Base-by-base conservation (phyloP, 92 coral and sea anemone genomes). In the Parazoanthus darwini region DNA sequence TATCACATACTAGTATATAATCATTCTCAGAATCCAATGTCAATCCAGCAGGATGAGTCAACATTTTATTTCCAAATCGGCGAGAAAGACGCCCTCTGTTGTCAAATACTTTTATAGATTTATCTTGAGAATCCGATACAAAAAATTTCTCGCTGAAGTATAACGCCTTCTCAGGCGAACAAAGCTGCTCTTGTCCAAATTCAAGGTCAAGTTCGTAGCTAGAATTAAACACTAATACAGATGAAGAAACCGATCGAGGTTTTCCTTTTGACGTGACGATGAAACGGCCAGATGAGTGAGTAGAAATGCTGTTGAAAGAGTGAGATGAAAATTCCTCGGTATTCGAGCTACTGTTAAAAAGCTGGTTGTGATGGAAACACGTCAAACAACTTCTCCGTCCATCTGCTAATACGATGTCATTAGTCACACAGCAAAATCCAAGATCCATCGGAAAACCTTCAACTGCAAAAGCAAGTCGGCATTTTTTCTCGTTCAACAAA, bases 81-180 rank as follows among this genome's bases (percentile, higher is more conserved):
- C 85, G 85, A 36, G 35, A 35, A 16, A 81, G 74, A 9, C 5
- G 15, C 20, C 93, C 93, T 43, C 71, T 84, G 20, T 68, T 65
- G 63, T 91, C 89, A 44, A 91, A 91, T 29, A 91, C 91, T 88
- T 91, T 91, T 79, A 91, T 73, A 0, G 66, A 36, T 18, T 88
- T 90, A 38, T 82, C 91, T 76, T 88, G 91, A 20, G 91, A 87
- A 76, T 91, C 93, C n/a, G 91, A 91, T 14, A 91, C 91, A 39
- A 88, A 91, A 77, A 82, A 91, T 42, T 91, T 81, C 20, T 78
- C 48, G 78, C 83, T 88, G 89, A 78, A 59, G 75, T 11, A 91
- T 1, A 84, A 5, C 13, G 93, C 91, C 51, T 91, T 91, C 70
- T 90, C 86, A n/a, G 93, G 93, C 18, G 91, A 88, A 48, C 48